These are phyloP conservation scores for Orthosia incerta DNA, from an alignment of 2,888 invertebrate genomes.

Conservation along the genomic window DNA sequence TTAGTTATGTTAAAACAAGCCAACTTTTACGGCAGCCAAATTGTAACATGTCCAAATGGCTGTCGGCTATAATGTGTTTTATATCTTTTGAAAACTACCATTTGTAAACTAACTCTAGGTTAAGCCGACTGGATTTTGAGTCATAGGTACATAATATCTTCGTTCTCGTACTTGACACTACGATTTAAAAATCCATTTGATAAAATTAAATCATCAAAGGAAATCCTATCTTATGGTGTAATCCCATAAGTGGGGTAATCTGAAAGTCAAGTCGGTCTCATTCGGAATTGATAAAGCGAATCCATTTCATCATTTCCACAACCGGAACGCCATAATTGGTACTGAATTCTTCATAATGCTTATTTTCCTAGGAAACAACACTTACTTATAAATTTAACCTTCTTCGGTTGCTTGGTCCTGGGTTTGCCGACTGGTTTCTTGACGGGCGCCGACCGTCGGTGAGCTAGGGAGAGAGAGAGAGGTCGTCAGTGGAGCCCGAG, in stretches of 20 bases:
- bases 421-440: constrained; percentile 96
- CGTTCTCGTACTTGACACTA: neutral
- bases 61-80: constrained; percentile 33
- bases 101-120: constrained; percentile 1
- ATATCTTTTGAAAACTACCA: constrained; percentile 14
- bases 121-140: neutral
- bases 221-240: neutral
- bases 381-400: constrained; percentile 98
- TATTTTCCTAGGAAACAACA: constrained; percentile 70
- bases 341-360: neutral
- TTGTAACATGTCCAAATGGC: constrained; percentile 52
- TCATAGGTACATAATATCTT: no score
- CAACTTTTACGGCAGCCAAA: constrained; percentile 43
- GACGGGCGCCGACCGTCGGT: constrained; percentile 92
- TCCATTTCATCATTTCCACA: neutral
- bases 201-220: neutral
- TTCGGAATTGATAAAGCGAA: constrained; percentile 13
- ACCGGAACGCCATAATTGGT: constrained; percentile 1
- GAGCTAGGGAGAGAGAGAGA: constrained; percentile 75
- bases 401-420: constrained; percentile 96
- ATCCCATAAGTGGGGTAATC: neutral
- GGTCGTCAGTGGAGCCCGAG: constrained; percentile 71
- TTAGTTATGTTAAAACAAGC: constrained; percentile 39
- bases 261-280: neutral
- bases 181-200: neutral